phyloP scores from a whole-genome alignment of 2,797 vertebrate genomes.

The Strix occidentalis region DNA sequence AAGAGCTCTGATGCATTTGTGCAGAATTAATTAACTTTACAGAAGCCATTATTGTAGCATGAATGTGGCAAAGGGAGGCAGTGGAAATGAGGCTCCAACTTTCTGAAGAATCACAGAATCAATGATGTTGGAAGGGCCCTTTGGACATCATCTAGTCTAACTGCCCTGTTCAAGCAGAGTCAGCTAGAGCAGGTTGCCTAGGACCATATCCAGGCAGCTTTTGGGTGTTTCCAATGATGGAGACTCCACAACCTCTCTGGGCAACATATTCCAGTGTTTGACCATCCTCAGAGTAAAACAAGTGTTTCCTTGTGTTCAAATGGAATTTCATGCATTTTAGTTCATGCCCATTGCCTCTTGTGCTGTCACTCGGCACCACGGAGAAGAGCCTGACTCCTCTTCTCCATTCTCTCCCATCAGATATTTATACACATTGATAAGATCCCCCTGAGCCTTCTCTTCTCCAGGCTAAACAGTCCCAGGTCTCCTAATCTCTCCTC shows the following conservation, averaged over 20 bases:
- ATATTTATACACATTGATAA: background rate
- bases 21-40: background rate
- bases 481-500: background rate
- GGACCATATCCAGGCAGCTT: background rate
- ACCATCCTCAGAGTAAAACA: background rate
- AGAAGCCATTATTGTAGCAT: background rate
- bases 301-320: background rate
- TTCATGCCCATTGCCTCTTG: background rate
- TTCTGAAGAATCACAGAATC: background rate
- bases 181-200: background rate
- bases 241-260: background rate
- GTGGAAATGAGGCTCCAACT: background rate
- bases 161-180: background rate
- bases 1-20: background rate
- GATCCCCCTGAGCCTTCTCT: background rate
- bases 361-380: background rate
- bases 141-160: background rate
- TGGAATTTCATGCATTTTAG: background rate
- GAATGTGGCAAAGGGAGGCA: background rate
- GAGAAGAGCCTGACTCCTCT: background rate
- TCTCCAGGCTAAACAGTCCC: background rate
- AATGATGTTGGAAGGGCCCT: background rate
- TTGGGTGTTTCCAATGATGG: background rate
- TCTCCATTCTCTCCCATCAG: background rate
- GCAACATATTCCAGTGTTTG: background rate